These are phyloP conservation scores for Xiphophorus birchmanni DNA, from an alignment of 2,797 vertebrate species.

Conservation along the genomic window DNA sequence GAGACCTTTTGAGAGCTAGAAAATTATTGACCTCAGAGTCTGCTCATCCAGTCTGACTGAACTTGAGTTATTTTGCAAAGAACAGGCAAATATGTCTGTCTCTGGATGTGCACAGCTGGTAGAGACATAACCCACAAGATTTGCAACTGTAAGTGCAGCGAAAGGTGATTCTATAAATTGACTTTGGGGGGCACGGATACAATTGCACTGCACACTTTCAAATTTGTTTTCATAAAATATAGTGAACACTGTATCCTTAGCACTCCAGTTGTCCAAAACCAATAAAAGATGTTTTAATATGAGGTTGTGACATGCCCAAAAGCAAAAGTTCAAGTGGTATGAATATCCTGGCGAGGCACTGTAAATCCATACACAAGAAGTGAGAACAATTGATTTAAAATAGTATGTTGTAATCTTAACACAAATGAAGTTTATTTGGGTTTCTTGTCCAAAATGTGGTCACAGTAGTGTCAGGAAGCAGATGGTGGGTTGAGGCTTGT, in stretches of 20 bases:
- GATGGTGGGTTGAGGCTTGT: slow-evolving; percentile 49
- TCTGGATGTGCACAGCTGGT: too few relatives aligned
- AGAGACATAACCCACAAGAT: too few relatives aligned
- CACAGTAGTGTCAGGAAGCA: slow-evolving; percentile 46
- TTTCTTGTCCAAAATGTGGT: slow-evolving; percentile 11
- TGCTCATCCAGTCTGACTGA: background rate
- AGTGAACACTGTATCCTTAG: background rate
- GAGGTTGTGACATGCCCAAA: background rate
- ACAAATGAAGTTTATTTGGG: slow-evolving; percentile 2
- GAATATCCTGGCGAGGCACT: background rate
- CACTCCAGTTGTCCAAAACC: background rate
- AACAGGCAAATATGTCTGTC: too few relatives aligned
- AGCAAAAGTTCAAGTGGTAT: background rate
- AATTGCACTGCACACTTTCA: background rate
- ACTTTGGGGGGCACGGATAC: background rate
- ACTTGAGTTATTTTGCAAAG: background rate
- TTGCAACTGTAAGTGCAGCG: background rate
- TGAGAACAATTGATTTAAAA: background rate
- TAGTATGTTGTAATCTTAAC: background rate
- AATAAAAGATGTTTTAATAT: background rate
- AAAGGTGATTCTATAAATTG: background rate
- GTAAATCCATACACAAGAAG: background rate
- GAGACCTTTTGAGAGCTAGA: background rate
- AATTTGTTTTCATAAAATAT: background rate
- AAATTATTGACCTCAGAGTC: background rate